phyloP scores from a whole-genome alignment of 2,797 vertebrate species.

The Antennarius maculatus region DNA sequence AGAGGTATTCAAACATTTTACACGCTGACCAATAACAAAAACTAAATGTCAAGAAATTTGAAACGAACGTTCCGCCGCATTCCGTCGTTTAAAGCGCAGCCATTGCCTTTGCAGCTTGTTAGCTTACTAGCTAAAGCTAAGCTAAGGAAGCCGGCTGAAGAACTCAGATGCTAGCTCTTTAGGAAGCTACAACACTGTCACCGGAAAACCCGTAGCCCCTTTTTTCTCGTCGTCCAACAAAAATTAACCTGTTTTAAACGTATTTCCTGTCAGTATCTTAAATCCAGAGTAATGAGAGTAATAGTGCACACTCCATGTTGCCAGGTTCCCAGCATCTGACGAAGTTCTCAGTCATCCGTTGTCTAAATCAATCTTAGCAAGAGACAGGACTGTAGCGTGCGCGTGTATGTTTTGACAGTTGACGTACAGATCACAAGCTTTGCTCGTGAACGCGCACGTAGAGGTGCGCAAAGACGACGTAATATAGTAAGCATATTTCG shows the following conservation, averaged over 20 bases:
- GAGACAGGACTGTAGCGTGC: slow-evolving; percentile 35
- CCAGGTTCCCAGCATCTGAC: slow-evolving; percentile 13
- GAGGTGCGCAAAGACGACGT: slow-evolving; percentile 29
- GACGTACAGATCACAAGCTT: slow-evolving; percentile 60
- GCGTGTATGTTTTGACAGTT: slow-evolving; percentile 55
- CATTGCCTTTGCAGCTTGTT: slow-evolving; percentile 26
- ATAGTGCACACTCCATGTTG: slow-evolving; percentile 18
- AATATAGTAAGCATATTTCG: too few relatives aligned
- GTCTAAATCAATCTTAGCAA: slow-evolving; percentile 64
- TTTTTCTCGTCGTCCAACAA: neutral
- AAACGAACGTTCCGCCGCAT: slow-evolving; percentile 13
- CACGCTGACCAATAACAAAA: neutral
- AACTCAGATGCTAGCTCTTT: slow-evolving; percentile 14
- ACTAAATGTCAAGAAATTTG: neutral
- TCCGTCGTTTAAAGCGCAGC: slow-evolving; percentile 8
- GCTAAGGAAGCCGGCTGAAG: slow-evolving; percentile 59
- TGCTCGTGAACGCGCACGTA: slow-evolving; percentile 65
- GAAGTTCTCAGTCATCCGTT: slow-evolving; percentile 49
- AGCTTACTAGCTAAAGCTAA: slow-evolving; percentile 54
- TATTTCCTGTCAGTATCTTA: slow-evolving; percentile 19
- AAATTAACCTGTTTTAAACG: neutral
- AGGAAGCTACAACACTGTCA: slow-evolving; percentile 8
- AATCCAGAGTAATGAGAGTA: neutral
- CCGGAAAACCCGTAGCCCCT: slow-evolving; percentile 20
- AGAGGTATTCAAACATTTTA: too few relatives aligned